phyloP scores from a whole-genome alignment of 2,888 invertebrate genomes.

The Mechanitis messenoides region DNA sequence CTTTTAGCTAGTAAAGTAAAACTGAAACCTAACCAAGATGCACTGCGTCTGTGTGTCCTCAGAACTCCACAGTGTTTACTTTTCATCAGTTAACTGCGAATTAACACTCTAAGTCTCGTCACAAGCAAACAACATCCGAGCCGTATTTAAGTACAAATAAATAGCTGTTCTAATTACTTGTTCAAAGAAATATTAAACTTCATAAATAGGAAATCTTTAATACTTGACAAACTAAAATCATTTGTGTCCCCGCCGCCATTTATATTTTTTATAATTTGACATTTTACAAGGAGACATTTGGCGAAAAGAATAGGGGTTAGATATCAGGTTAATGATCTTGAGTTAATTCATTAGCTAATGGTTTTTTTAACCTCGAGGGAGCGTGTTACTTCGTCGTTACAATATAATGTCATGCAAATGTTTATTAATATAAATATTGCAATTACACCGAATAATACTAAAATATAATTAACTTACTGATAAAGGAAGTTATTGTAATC shows the following conservation, averaged over 20 bases:
- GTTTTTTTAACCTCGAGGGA: constrained; percentile 13
- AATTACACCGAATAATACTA: too few relatives aligned
- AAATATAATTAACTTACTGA: too few relatives aligned
- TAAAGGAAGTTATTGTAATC: too few relatives aligned
- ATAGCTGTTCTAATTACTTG: constrained; percentile 6
- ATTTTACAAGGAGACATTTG: constrained; percentile 27
- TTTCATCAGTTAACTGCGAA: constrained; percentile 36
- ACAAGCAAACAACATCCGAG: constrained; percentile 18
- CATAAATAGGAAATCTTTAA: not conserved
- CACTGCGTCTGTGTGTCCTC: constrained; percentile 20
- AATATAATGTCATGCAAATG: not conserved
- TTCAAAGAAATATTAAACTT: not conserved
- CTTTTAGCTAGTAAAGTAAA: constrained; percentile 9
- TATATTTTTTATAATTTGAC: constrained; percentile 22
- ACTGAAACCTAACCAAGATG: constrained; percentile 18
- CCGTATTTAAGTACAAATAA: constrained; percentile 10
- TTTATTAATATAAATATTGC: not conserved
- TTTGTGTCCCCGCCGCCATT: constrained; percentile 12
- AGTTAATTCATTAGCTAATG: constrained; percentile 28
- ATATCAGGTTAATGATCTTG: constrained; percentile 28
- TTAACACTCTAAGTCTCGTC: constrained; percentile 34
- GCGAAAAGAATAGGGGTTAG: constrained; percentile 23
- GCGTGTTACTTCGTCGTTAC: not conserved
- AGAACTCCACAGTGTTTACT: constrained; percentile 30
- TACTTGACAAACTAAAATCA: not conserved